phyloP scores from a whole-genome alignment of 2,888 invertebrate genomes.

The Hecatera dysodea region DNA sequence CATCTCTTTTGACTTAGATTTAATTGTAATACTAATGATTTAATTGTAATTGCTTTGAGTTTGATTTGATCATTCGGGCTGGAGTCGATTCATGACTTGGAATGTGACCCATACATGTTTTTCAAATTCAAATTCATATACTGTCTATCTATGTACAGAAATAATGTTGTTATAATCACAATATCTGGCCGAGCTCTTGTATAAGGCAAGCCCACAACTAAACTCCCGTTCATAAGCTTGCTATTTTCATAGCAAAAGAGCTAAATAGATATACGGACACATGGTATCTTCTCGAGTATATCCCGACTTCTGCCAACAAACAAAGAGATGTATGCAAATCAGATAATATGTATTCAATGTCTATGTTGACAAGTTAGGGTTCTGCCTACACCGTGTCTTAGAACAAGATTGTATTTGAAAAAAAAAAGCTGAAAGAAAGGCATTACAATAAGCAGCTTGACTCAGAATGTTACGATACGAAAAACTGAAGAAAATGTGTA shows the following conservation, averaged over 20 bases:
- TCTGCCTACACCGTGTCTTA: conserved; percentile 4
- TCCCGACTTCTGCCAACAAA: conserved; percentile 20
- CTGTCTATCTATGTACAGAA: no score
- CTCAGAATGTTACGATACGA: not conserved
- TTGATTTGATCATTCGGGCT: no score
- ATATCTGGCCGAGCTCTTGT: no score
- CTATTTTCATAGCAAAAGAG: not conserved
- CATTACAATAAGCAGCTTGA: no score
- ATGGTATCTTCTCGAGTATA: not conserved
- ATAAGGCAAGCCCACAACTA: not conserved
- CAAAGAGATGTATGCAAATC: conserved; percentile 45
- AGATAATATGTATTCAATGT: conserved; percentile 43
- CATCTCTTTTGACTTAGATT: no score
- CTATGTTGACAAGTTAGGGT: not conserved
- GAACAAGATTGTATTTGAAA: conserved; percentile 3
- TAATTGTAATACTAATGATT: no score
- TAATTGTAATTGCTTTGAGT: no score
- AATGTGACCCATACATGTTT: no score
- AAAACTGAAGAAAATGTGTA: not conserved
- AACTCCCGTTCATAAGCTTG: not conserved
- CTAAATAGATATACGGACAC: conserved; percentile 1
- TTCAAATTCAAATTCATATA: no score
- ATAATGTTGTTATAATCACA: no score
- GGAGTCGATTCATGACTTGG: no score
- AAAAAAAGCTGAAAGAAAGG: no score